A percentile compares a stretch with the other conserved stretches of the same genome.
phyloP scores from a whole-genome alignment of 2,797 vertebrate genomes.

The Simalia tracyae region DNA sequence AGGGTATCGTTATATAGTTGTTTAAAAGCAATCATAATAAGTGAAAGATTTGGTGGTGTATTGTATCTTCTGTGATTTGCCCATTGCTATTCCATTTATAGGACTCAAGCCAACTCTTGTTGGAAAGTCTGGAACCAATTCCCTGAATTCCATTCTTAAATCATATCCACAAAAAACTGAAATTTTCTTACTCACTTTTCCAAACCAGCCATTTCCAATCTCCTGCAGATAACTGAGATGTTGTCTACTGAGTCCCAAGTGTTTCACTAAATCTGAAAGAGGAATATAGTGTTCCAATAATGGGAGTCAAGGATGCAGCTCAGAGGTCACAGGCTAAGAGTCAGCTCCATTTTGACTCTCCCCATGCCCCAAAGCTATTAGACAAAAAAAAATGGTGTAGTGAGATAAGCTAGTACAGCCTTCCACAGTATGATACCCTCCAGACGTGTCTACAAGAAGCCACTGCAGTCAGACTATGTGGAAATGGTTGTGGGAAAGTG shows the following conservation, averaged over 20 bases:
- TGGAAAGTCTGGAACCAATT: neutral
- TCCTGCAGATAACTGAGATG: slow-evolving; percentile 91
- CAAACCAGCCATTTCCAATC: slow-evolving; percentile 94
- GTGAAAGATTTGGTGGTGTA: neutral
- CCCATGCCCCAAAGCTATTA: neutral
- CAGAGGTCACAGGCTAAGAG: neutral
- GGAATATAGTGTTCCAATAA: neutral
- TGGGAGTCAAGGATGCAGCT: neutral
- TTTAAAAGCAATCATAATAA: neutral
- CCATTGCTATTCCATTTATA: neutral
- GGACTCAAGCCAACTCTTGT: neutral
- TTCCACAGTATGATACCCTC: neutral
- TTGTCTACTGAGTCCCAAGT: slow-evolving; percentile 85
- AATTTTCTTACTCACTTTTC: slow-evolving; percentile 79
- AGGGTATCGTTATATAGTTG: neutral
- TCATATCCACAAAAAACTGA: neutral
- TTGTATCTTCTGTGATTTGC: neutral
- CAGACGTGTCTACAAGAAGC: neutral
- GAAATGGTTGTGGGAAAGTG: neutral
- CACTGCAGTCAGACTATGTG: neutral
- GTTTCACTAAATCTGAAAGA: slow-evolving; percentile 64
- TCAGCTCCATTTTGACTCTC: neutral
- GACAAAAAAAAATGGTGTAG: neutral
- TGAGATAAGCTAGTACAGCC: neutral
- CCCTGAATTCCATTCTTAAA: neutral